Percentiles rank a stretch among this genome's conserved stretches.
Evolutionary conservation across 2,888 invertebrate species (phyloP).

Genomic region (Gandaritis pyraliata): DNA sequence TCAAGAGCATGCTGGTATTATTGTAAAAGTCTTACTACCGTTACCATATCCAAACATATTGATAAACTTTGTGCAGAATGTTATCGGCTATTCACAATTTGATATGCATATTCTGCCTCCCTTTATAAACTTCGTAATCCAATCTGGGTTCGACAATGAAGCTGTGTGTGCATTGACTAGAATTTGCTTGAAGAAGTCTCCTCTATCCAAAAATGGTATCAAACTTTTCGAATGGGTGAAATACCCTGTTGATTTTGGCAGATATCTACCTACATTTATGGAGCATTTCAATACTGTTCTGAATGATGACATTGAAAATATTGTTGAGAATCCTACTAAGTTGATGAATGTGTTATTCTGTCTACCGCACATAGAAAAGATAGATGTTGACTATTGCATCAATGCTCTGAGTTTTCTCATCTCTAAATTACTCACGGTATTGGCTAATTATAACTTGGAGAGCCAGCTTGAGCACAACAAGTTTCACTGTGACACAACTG

Average conservation of each 20-base stretch:
- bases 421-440: conserved; percentile 55
- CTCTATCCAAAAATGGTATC: conserved; percentile 85
- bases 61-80: conserved; percentile 87
- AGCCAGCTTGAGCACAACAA: conserved; percentile 56
- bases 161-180: conserved; percentile 86
- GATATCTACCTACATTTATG: conserved; percentile 66
- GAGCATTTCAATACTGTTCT: conserved; percentile 65
- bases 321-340: conserved; percentile 68
- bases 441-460: conserved; percentile 65
- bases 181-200: conserved; percentile 87
- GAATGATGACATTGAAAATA: conserved; percentile 61
- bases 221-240: conserved; percentile 86
- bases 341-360: conserved; percentile 80
- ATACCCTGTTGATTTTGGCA: conserved; percentile 86
- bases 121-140: conserved; percentile 85
- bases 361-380: conserved; percentile 82
- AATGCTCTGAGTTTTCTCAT: conserved; percentile 65
- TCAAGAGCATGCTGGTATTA: conserved; percentile 89
- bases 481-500: conserved; percentile 63
- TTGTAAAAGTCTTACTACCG: conserved; percentile 86
- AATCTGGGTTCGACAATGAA: conserved; percentile 79
- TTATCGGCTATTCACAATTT: conserved; percentile 87
- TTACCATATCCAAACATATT: conserved; percentile 83
- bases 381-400: conserved; percentile 66
- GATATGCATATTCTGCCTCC: conserved; percentile 89